Evolutionary conservation across 2,888 invertebrate genomes (phyloP).

Genomic region (Neuroscelio doddi): DNA sequence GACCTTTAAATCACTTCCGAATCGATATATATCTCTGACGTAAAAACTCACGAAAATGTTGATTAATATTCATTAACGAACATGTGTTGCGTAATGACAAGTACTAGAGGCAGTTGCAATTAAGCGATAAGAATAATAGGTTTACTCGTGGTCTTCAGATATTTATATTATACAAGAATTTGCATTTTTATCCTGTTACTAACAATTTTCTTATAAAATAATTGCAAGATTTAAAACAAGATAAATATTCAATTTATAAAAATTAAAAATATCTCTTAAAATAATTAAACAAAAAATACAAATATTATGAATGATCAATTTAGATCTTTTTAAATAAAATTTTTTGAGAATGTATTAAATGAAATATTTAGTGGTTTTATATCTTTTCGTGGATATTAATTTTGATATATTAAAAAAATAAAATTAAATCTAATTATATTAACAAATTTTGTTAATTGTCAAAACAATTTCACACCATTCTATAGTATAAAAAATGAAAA

Average conservation of each 20-base stretch:
- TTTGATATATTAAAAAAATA: too few species aligned
- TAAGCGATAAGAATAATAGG: slow-evolving; percentile 23
- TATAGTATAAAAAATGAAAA: too few species aligned
- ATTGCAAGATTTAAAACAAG: too few species aligned
- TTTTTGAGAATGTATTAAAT: not conserved
- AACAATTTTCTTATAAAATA: too few species aligned
- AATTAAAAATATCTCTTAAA: too few species aligned
- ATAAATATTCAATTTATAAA: too few species aligned
- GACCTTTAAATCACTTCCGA: slow-evolving; percentile 32
- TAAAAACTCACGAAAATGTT: slow-evolving; percentile 25
- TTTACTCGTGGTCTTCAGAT: not conserved
- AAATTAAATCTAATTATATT: too few species aligned
- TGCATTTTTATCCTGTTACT: slow-evolving; percentile 1
- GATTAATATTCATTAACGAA: slow-evolving; percentile 27
- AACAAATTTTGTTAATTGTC: too few species aligned
- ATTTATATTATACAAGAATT: not conserved
- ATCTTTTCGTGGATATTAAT: too few species aligned
- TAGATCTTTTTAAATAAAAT: not conserved
- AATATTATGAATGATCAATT: too few species aligned
- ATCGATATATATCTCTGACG: slow-evolving; percentile 12
- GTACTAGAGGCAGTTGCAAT: slow-evolving; percentile 32
- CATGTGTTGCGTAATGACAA: slow-evolving; percentile 35
- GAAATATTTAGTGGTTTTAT: not conserved
- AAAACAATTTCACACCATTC: too few species aligned
- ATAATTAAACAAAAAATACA: too few species aligned